Evolutionary conservation across 2,888 invertebrate species (phyloP).

Genomic region (Balanococcus diminutus): DNA sequence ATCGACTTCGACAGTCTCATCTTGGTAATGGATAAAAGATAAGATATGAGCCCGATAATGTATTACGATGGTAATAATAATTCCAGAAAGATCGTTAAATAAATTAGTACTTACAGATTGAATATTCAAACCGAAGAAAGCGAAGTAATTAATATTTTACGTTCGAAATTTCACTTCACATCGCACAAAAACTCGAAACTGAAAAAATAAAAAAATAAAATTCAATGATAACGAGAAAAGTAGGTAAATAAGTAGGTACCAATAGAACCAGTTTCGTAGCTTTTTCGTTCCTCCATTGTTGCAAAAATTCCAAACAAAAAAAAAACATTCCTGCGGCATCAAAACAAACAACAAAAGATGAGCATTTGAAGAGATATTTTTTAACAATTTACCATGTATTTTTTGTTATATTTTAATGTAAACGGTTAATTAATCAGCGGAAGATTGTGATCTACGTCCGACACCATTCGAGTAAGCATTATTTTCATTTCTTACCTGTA

Average conservation of each 20-base stretch:
- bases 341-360: slow-evolving; percentile 33
- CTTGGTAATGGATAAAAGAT: neutral
- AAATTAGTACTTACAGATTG: neutral
- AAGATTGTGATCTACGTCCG: neutral
- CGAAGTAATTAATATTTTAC: too few species aligned
- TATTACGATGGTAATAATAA: neutral
- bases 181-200: neutral
- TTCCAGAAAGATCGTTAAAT: neutral
- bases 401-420: neutral
- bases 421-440: neutral
- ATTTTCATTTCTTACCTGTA: neutral
- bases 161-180: neutral
- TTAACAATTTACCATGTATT: neutral
- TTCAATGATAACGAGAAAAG: neutral
- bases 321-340: slow-evolving; percentile 39
- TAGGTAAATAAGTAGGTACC: slow-evolving; percentile 21
- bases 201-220: neutral
- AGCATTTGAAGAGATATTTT: slow-evolving; percentile 14
- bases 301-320: slow-evolving; percentile 23
- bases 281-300: neutral
- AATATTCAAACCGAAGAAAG: too few species aligned
- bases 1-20: neutral
- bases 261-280: slow-evolving; percentile 1
- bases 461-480: neutral
- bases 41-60: neutral